Evolutionary conservation across 2,888 invertebrate species (phyloP), one percentile per base, ranked within the genome.

Genomic region (Cheilosia grossa): DNA sequence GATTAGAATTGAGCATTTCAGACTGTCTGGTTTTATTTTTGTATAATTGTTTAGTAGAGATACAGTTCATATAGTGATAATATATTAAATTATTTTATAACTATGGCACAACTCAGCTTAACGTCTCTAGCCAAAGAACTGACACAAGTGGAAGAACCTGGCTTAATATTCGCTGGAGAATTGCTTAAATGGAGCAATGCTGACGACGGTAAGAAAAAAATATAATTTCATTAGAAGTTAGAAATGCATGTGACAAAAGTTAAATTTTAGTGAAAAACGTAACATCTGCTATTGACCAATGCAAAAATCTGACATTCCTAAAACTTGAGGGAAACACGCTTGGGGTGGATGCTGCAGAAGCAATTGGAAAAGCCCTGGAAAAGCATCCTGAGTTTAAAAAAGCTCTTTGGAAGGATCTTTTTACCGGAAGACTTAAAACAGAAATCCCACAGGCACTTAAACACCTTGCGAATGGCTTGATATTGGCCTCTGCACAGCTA

Each of bases 361-460:
- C 94, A 1, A 96, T 99, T 72, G 96, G 96, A 0, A 94, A 95
- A 89, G 96, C 96, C 0, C 92, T 99, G 53, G 95, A 96, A 88
- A 93, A 93, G 19, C 96, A 97, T 88, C 95, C 96, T 0, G 96
- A 97, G 90, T 94, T 97, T 86, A 93, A 95, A 86, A 94, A 95
- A 89, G 98, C 98, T 0, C 92, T 97, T 70, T 99, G 98, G 97
- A 98, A 98, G 81, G 99, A 99, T 90, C 95, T 99, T 94, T 99
- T 99, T 91, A 99, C 99, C 0, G 97, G 99, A 0, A 93, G 99
- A 61, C 94, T 98, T 92, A 99, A 98, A 92, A 94, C 96, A 0
- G 99, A 99, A 93, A 99, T 99, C 89, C 99, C 99, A 0, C 94
- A 95, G 49, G 98, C 99, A 7, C 91, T 99, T 91, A 93, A 94